phyloP scores from a whole-genome alignment of 2,888 invertebrate genomes.

The Aromia moschata region DNA sequence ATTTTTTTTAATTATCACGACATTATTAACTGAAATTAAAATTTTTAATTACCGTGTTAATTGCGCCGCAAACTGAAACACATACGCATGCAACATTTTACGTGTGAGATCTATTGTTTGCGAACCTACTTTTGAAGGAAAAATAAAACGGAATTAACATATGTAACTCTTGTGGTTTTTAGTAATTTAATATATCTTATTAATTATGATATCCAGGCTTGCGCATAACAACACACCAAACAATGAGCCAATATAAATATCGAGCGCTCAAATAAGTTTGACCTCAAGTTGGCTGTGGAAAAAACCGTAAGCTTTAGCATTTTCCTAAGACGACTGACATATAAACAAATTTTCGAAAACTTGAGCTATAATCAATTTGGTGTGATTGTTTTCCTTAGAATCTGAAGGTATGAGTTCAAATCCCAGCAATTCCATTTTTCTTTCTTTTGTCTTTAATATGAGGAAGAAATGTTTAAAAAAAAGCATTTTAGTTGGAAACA shows the following conservation, averaged over 20 bases:
- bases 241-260: not conserved
- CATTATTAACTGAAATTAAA: constrained; percentile 28
- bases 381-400: too few species aligned
- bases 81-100: constrained; percentile 18
- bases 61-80: constrained; percentile 16
- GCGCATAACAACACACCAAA: not conserved
- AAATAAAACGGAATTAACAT: constrained; percentile 9
- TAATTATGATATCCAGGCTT: constrained; percentile 19
- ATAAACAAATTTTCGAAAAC: too few species aligned
- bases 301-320: too few species aligned
- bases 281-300: too few species aligned
- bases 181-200: constrained; percentile 26
- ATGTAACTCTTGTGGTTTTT: constrained; percentile 18
- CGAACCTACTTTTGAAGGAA: constrained; percentile 20
- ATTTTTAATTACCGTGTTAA: constrained; percentile 28
- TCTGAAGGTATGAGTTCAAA: too few species aligned
- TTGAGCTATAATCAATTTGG: too few species aligned
- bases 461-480: too few species aligned
- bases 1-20: constrained; percentile 21
- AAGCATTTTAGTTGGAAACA: too few species aligned
- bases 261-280: too few species aligned
- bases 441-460: too few species aligned
- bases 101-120: constrained; percentile 13
- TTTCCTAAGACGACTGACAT: too few species aligned
- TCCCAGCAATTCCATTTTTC: too few species aligned